Base-by-base conservation (phyloP, 2,888 invertebrate genomes). In the Andrena minutula region DNA sequence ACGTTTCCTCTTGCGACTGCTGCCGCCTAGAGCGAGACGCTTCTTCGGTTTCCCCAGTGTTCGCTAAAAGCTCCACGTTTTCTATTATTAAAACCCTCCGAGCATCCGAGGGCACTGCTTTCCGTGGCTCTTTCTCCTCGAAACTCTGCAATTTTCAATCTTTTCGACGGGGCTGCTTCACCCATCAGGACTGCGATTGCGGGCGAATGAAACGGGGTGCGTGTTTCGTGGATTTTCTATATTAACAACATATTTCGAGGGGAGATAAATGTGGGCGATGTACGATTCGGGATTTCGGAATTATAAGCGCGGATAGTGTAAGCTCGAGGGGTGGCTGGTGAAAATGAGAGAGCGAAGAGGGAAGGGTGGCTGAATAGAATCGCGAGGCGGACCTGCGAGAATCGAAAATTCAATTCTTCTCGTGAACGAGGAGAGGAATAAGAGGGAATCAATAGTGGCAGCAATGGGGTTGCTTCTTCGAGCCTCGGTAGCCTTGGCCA, bases 351-450 rank as follows among this genome's bases (percentile, higher is more conserved):
- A 85, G 77, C 82, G 82, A 87, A 86, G 28, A 71, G 79, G 86
- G 89, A 84, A 85, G 83, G 88, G 80, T 76, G 56, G 56, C 23
- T 56, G 41, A 56, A 56, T 56, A 84, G 88, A 86, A 85, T 83
- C 83, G 83, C 83, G 71, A 82, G 83, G 87, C 23, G 82, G 35
- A 63, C n/a, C 88, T 83, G 82, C 53, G 84, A 84, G 86, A 90
- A 90, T 88, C 89, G 90, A 91, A 91, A 90, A 92, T 93, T 93
- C 92, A 92, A 93, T 93, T 93, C 91, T 91, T 91, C 88, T 82
- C 70, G 66, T 69, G 88, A 90, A 89, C 81, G 86, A 83, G 87
- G 80, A 84, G 89, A 89, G 87, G 79, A 87, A 87, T 88, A 87
- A 86, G 86, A 84, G 83, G 83, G 89, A 91, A 93, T 93, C 92